These are phyloP conservation scores for Zaprionus inermis DNA, from an alignment of 1,140 invertebrate genomes.

Conservation along the genomic window DNA sequence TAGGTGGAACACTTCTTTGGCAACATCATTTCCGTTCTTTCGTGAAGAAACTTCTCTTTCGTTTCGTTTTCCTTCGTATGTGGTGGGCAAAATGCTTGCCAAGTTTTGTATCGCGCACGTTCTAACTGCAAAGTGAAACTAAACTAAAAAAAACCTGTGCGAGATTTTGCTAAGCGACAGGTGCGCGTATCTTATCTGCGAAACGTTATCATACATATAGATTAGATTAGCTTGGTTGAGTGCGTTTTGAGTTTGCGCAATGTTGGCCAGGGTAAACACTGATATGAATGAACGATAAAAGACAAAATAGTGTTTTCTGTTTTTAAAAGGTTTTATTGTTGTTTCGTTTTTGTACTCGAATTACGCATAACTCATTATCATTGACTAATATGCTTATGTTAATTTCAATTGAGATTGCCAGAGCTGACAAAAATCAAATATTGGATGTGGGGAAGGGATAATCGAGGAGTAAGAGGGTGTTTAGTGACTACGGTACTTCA, in stretches of 20 bases:
- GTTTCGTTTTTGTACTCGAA: conserved; percentile 74
- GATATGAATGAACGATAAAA: conserved; percentile 15
- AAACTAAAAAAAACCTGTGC: conserved; percentile 57
- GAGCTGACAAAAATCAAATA: conserved; percentile 59
- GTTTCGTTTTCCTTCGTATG: not conserved
- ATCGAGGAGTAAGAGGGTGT: not conserved
- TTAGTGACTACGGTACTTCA: conserved; percentile 74
- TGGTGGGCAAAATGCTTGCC: not conserved
- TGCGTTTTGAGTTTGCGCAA: conserved; percentile 33
- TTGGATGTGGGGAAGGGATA: conserved; percentile 34
- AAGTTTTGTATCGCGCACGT: conserved; percentile 56
- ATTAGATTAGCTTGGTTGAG: conserved; percentile 48
- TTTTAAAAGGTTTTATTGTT: conserved; percentile 62
- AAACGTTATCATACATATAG: conserved; percentile 41
- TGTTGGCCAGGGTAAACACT: not conserved
- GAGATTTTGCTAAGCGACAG: conserved; percentile 56
- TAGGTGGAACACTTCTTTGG: conserved; percentile 77
- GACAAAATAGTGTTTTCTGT: conserved; percentile 22
- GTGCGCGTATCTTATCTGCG: conserved; percentile 66
- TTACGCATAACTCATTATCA: conserved; percentile 68
- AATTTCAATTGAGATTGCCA: conserved; percentile 56
- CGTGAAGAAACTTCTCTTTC: conserved; percentile 36
- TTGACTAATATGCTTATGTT: conserved; percentile 76
- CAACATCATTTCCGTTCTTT: conserved; percentile 72
- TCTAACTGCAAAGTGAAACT: conserved; percentile 69